Percentiles rank a stretch among this genome's conserved stretches.
These are phyloP conservation scores for Camponotus vicinus DNA, from an alignment of 1,140 invertebrate genomes.

Conservation along the genomic window DNA sequence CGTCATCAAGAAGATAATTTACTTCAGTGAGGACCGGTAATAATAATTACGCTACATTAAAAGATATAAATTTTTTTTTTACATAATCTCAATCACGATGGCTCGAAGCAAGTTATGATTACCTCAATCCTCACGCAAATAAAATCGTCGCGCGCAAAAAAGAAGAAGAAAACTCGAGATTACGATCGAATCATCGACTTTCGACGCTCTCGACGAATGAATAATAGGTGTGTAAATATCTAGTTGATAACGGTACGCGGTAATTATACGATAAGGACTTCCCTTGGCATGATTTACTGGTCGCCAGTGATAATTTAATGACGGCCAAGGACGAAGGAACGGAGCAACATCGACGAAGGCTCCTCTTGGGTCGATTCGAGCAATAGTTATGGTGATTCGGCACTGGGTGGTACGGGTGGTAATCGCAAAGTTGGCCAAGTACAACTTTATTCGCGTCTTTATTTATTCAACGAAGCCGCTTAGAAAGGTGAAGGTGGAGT, in stretches of 20 bases:
- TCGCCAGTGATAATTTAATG: neutral
- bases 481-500: neutral
- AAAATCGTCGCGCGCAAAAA: neutral
- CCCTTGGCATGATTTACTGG: slow-evolving; percentile 25
- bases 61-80: neutral
- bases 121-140: neutral
- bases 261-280: slow-evolving; percentile 50
- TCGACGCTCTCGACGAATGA: neutral
- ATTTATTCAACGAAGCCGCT: neutral
- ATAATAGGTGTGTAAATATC: slow-evolving; percentile 52
- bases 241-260: slow-evolving; percentile 47
- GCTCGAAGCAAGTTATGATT: neutral
- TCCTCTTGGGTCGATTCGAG: neutral
- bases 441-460: too few relatives aligned
- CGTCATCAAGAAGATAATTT: neutral
- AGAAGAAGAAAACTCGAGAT: neutral
- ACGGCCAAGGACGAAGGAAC: slow-evolving; percentile 13
- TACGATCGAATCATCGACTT: neutral
- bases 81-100: neutral
- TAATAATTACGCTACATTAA: neutral
- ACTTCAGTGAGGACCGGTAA: neutral
- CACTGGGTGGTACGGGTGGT: neutral
- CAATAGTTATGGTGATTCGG: slow-evolving; percentile 23
- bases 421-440: neutral
- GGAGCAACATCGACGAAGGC: neutral